Evolutionary conservation across 92 coral and sea anemone species (phyloP).

Genomic region (Phenganax marumi): DNA sequence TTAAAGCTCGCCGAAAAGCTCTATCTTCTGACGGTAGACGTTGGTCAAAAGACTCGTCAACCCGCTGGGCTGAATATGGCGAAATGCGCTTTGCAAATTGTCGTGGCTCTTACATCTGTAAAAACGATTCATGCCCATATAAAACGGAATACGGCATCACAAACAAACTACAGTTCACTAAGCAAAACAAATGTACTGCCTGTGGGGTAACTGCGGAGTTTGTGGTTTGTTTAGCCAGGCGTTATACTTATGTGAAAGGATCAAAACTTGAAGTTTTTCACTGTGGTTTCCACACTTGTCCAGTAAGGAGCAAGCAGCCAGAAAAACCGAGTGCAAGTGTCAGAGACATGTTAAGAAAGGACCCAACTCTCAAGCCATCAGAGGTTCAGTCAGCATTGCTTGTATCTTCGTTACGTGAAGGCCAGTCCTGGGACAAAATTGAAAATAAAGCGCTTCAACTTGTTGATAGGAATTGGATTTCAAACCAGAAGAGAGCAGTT

Average conservation of each 20-base stretch:
- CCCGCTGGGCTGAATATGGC: conserved; percentile 26
- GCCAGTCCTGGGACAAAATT: conserved; percentile 51
- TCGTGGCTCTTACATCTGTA: too few relatives aligned
- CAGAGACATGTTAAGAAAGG: conserved; percentile 2
- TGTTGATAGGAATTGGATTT: conserved; percentile 45
- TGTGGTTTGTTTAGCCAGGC: conserved; percentile 3
- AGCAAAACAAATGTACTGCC: not conserved
- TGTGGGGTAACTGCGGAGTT: not conserved
- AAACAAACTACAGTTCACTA: conserved; percentile 10
- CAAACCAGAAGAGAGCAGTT: conserved; percentile 54
- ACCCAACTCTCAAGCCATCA: conserved; percentile 6
- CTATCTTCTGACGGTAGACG: conserved; percentile 36
- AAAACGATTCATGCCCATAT: conserved; percentile 13
- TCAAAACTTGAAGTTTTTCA: conserved; percentile 14
- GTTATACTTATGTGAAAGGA: not conserved
- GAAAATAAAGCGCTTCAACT: conserved; percentile 46
- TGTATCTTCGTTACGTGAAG: conserved; percentile 50
- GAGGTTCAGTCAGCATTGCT: too few relatives aligned
- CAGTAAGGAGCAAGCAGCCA: conserved; percentile 4
- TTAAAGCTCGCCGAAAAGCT: conserved; percentile 1
- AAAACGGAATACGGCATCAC: conserved; percentile 27
- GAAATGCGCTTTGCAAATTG: too few relatives aligned
- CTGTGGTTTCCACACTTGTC: conserved; percentile 37
- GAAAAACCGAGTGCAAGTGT: too few relatives aligned
- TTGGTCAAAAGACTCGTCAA: too few relatives aligned